Evolutionary conservation across 1,140 invertebrate genomes (phyloP).

Genomic region (Drosophila chauvacae): DNA sequence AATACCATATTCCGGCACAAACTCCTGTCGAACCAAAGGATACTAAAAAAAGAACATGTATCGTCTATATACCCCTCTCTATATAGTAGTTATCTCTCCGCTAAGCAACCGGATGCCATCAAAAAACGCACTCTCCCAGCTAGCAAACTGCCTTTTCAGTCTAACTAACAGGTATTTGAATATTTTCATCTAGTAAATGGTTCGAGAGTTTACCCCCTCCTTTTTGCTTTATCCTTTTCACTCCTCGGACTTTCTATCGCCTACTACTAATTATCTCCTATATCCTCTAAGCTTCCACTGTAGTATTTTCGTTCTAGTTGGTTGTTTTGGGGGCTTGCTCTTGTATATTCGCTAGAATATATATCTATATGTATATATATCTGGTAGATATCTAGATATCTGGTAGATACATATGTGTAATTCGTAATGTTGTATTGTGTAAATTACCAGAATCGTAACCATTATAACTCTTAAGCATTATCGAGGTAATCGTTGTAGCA

Average conservation of each 20-base stretch:
- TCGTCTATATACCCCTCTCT: conserved; percentile 3
- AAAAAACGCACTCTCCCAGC: conserved; percentile 52
- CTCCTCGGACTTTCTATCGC: conserved; percentile 19
- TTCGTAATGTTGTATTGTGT: conserved; percentile 62
- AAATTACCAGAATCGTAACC: conserved; percentile 72
- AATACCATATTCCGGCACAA: conserved; percentile 42
- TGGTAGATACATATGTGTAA: conserved; percentile 57
- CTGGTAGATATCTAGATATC: conserved; percentile 40
- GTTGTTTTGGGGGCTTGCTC: conserved; percentile 39
- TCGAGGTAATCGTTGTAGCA: conserved; percentile 83
- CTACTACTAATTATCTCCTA: conserved; percentile 44
- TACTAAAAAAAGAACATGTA: conserved; percentile 3
- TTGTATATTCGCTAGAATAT: conserved; percentile 75
- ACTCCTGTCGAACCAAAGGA: conserved; percentile 31
- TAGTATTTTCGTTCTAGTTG: conserved; percentile 52
- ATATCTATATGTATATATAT: conserved; percentile 21
- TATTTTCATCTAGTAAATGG: conserved; percentile 69
- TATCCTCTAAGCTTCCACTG: conserved; percentile 33
- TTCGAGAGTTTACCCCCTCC: conserved; percentile 30
- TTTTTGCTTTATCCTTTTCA: conserved; percentile 35
- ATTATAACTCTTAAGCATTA: conserved; percentile 76
- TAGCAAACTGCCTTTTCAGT: conserved; percentile 70
- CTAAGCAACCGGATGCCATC: conserved; percentile 49
- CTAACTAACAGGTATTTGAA: conserved; percentile 74
- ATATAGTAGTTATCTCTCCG: conserved; percentile 24